Base-by-base conservation (phyloP, 2,888 invertebrate genomes). In the Chloromyia formosa region DNA sequence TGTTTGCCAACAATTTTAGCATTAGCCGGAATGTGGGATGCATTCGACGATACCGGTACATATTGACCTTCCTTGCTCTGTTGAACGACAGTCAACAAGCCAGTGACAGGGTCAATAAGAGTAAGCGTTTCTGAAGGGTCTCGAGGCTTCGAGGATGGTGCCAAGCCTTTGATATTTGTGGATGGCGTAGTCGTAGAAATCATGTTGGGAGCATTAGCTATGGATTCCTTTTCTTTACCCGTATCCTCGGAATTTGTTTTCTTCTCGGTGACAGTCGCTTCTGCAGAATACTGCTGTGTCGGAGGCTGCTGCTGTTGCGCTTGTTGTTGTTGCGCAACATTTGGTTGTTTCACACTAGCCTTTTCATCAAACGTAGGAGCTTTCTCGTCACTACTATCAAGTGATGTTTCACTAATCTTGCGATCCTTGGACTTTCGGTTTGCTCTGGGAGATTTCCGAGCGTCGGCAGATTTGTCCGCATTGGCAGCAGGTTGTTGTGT, bases 71-170 rank as follows among this genome's bases (percentile, higher is more conserved):
- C 92, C 80, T 92, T 92, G 64, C 90, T 90, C 79, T 91, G 91
- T 80, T 90, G 87, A 88, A 91, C 89, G 0, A 91, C 90, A 74
- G 90, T 91, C 42, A 93, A 84, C 79, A 91, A 86, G 1, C 93
- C 93, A 0, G 92, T 93, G 0, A 92, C 92, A 0, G 93, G 92
- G 84, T 93, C 93, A 58, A 93, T 91, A 18, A 92, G 82, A 2
- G 90, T 90, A 80, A 89, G 88, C 0, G 91, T 90, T 80, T 91
- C 91, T 10, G 87, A 85, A 45, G 85, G 85, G 14, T 82, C 82
- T 35, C 22, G 35, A 4, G 56, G 18, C 18, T 71, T 71, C 20
- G 12, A 16, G 1, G 27, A 16, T 1, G 22, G 16, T 4, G 56
- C 58, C 9, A 16, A n/a, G 14, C 14, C 9, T 20, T 71, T 71